phyloP scores from a whole-genome alignment of 2,888 invertebrate species.

The Lycia hirtaria region DNA sequence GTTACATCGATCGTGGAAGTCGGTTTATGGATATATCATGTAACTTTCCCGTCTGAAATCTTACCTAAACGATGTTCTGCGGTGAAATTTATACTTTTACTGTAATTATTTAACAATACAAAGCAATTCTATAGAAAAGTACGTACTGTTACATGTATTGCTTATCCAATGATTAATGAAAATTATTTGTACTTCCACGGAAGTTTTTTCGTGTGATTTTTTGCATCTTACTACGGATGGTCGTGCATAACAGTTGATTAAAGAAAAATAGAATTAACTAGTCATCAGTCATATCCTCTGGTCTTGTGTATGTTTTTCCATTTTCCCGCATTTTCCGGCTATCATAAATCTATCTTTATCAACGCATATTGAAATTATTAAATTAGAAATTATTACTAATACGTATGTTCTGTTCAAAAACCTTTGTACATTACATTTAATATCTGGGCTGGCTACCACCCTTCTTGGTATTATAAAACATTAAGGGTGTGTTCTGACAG shows the following conservation, averaged over 20 bases:
- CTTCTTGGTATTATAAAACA: too few species aligned
- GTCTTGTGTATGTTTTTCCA: background rate
- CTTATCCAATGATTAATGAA: conserved; percentile 11
- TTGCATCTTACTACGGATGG: conserved; percentile 18
- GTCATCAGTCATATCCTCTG: background rate
- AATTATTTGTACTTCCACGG: conserved; percentile 8
- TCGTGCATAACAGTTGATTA: conserved; percentile 14
- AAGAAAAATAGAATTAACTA: background rate
- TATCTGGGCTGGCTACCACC: too few species aligned
- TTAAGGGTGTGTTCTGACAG: too few species aligned
- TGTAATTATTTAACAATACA: background rate
- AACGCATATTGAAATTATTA: too few species aligned
- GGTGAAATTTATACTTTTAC: background rate
- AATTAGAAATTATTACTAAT: too few species aligned
- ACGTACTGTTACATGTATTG: too few species aligned
- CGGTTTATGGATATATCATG: conserved; percentile 42
- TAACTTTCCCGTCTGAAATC: conserved; percentile 34
- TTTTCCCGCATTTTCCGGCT: background rate
- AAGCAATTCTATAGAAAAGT: background rate
- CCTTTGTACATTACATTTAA: too few species aligned
- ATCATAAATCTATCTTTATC: background rate
- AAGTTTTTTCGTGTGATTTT: conserved; percentile 4
- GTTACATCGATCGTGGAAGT: conserved; percentile 67
- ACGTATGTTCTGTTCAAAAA: too few species aligned
- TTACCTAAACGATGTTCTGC: background rate